These are phyloP conservation scores for Nomada flava DNA, from an alignment of 2,888 invertebrate species.

Conservation along the genomic window DNA sequence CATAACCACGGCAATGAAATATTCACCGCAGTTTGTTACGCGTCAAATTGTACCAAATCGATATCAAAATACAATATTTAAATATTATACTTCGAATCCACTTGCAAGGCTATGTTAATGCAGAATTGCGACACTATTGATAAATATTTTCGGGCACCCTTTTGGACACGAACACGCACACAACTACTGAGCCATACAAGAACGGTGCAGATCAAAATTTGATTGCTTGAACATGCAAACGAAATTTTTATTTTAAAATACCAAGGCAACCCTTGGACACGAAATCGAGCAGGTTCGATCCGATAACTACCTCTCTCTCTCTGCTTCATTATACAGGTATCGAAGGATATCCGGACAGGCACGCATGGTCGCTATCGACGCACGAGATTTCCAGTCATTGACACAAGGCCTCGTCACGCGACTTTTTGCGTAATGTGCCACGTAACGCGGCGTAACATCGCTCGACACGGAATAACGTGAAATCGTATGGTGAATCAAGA, in stretches of 20 bases:
- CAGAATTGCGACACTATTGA: no score
- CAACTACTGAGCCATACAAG: no score
- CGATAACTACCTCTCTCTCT: background rate
- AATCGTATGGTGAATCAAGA: constrained; percentile 46
- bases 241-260: background rate
- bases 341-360: constrained; percentile 13
- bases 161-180: no score
- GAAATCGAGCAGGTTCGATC: background rate
- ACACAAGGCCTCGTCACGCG: constrained; percentile 39
- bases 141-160: no score
- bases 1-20: no score
- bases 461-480: constrained; percentile 37
- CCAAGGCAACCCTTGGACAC: background rate
- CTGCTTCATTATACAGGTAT: background rate
- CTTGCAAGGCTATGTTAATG: no score
- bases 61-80: no score
- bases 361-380: background rate
- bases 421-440: constrained; percentile 59
- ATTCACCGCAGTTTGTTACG: no score
- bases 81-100: no score
- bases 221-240: no score
- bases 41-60: no score
- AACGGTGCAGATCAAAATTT: no score
- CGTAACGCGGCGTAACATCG: constrained; percentile 48
- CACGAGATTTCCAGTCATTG: constrained; percentile 59